phyloP scores from a whole-genome alignment of 2,113 vertebrate species.

The Globicephala melas region DNA sequence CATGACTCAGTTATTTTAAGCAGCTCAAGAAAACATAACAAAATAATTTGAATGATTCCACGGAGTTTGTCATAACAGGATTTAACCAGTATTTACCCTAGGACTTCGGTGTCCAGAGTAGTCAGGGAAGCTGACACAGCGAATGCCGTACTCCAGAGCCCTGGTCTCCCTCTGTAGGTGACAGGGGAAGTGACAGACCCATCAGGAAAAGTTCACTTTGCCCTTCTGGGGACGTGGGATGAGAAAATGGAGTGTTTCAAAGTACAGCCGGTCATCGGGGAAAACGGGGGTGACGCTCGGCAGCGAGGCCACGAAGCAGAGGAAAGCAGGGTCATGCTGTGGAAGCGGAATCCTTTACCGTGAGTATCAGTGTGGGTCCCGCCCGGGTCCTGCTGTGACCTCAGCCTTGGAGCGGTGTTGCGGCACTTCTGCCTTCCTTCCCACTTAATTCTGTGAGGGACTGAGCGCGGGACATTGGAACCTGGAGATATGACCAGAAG shows the following conservation, averaged over 20 bases:
- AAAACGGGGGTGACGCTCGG: slow-evolving; percentile 89
- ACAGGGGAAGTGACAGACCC: slow-evolving; percentile 94
- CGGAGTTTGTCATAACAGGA: background rate
- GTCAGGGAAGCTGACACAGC: background rate
- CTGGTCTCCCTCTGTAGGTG: slow-evolving; percentile 82
- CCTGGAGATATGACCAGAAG: background rate
- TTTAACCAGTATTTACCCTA: background rate
- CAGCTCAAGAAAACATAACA: background rate
- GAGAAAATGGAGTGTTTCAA: slow-evolving; percentile 97
- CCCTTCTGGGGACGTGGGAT: slow-evolving; percentile 95
- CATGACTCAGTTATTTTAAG: background rate
- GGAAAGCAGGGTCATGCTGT: slow-evolving; percentile 87
- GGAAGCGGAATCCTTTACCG: slow-evolving; percentile 94
- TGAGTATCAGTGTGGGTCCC: slow-evolving; percentile 85
- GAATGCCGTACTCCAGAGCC: background rate
- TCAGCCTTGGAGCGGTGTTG: background rate
- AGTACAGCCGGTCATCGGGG: slow-evolving; percentile 84
- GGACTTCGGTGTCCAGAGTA: background rate
- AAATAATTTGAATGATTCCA: background rate
- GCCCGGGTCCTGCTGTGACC: fast-evolving
- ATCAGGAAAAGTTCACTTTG: slow-evolving; percentile 91
- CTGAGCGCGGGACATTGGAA: background rate
- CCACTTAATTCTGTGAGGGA: background rate
- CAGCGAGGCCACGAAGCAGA: slow-evolving; percentile 88
- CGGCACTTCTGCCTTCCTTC: background rate